Evolutionary conservation across 2,113 vertebrate species (phyloP).

Genomic region (Bettongia penicillata): DNA sequence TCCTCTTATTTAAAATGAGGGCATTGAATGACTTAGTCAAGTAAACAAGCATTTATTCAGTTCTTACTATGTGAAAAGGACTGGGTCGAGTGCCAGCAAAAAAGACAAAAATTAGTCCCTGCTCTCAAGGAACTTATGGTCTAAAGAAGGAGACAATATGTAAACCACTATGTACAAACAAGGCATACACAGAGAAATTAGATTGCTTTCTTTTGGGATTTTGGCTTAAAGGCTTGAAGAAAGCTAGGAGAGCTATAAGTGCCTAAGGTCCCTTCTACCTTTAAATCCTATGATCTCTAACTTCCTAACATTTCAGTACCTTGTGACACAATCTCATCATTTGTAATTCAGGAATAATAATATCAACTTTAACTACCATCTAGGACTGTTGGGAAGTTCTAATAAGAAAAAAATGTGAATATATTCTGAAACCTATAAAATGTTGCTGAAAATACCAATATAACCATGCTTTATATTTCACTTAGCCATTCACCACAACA

Average conservation of each 20-base stretch:
- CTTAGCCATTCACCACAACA: no score
- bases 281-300: not conserved
- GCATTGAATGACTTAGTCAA: not conserved
- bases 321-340: no score
- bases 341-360: no score
- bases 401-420: fast-evolving
- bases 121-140: not conserved
- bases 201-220: not conserved
- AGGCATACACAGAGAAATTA: not conserved
- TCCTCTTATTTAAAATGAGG: not conserved
- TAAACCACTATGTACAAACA: not conserved
- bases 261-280: not conserved
- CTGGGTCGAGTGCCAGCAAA: not conserved
- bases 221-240: not conserved
- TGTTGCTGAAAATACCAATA: no score
- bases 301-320: no score
- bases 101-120: not conserved
- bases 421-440: fast-evolving
- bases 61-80: not conserved
- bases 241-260: not conserved
- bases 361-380: no score
- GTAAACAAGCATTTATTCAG: no score
- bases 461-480: no score
- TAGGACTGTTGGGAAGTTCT: not conserved
- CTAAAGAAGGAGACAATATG: not conserved